Conservation (phyloP, 2,797 vertebrate species). For the Chrosomus eos region DNA sequence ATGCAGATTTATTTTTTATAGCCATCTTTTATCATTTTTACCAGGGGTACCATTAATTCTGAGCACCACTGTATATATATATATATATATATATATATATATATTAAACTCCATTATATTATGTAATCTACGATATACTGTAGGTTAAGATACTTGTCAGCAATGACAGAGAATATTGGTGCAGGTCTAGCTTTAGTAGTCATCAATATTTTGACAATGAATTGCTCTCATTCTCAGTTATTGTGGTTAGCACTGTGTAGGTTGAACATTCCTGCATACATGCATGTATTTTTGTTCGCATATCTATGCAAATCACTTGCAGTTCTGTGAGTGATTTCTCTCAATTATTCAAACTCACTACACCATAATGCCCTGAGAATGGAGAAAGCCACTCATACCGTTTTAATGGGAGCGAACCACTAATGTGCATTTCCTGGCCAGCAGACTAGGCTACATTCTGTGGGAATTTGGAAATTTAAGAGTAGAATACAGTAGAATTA, state of each 20-base stretch:
- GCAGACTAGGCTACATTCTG: background rate
- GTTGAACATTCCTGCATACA: background rate
- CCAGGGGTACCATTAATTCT: too few relatives aligned
- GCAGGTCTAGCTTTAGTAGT: background rate
- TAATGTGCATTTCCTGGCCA: constrained; percentile 55
- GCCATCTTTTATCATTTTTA: too few relatives aligned
- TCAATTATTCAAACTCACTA: constrained; percentile 65
- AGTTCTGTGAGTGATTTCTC: constrained; percentile 73
- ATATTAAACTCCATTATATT: background rate
- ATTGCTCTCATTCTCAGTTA: constrained; percentile 7
- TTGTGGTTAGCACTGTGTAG: background rate
- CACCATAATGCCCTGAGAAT: constrained; percentile 55
- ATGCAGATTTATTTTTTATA: too few relatives aligned
- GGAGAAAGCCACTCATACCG: constrained; percentile 60
- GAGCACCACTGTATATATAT: too few relatives aligned
- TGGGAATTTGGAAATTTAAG: background rate
- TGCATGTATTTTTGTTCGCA: background rate
- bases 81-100: background rate
- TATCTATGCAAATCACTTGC: constrained; percentile 52
- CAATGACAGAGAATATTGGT: background rate
- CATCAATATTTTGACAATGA: background rate
- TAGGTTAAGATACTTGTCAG: background rate
- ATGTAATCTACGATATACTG: background rate
- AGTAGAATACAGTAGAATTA: background rate
- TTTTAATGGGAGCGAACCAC: constrained; percentile 70